Conservation (phyloP, 2,888 invertebrate species). For the Cataglyphis livida region DNA sequence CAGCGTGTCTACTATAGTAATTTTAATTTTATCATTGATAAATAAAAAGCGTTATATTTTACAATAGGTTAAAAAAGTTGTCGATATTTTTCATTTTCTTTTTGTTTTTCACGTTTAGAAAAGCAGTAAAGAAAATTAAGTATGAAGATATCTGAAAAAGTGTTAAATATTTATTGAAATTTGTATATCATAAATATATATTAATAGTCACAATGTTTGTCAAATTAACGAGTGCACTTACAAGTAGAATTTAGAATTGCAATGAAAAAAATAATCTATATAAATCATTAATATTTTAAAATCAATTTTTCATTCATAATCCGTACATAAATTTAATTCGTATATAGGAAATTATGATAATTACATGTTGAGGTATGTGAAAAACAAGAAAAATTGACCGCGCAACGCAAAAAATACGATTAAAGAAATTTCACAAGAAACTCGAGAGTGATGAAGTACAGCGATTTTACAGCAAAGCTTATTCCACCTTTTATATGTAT, state of each 20-base stretch:
- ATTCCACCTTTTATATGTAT: not conserved
- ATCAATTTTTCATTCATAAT: too few species aligned
- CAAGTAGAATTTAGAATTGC: too few species aligned
- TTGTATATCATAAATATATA: not conserved
- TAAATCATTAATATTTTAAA: too few species aligned
- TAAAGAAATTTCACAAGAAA: conserved; percentile 10
- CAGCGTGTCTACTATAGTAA: not conserved
- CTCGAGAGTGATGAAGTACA: conserved; percentile 17
- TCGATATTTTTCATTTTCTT: not conserved
- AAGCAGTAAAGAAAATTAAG: not conserved
- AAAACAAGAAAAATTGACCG: not conserved
- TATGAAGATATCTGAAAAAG: not conserved
- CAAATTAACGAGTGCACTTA: too few species aligned
- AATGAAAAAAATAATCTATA: not conserved
- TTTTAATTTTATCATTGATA: not conserved
- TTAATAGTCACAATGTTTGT: not conserved
- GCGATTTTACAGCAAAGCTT: not conserved
- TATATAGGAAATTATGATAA: too few species aligned
- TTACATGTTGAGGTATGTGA: too few species aligned
- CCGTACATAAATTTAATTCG: too few species aligned
- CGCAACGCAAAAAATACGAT: not conserved
- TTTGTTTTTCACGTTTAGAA: not conserved
- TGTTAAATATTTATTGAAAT: not conserved
- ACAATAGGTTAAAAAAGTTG: not conserved
- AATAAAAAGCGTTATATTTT: not conserved